A percentile compares a stretch with the other conserved stretches of the same genome.
These are phyloP conservation scores for Nesoenas mayeri DNA, from an alignment of 2,113 vertebrate species.

Conservation along the genomic window DNA sequence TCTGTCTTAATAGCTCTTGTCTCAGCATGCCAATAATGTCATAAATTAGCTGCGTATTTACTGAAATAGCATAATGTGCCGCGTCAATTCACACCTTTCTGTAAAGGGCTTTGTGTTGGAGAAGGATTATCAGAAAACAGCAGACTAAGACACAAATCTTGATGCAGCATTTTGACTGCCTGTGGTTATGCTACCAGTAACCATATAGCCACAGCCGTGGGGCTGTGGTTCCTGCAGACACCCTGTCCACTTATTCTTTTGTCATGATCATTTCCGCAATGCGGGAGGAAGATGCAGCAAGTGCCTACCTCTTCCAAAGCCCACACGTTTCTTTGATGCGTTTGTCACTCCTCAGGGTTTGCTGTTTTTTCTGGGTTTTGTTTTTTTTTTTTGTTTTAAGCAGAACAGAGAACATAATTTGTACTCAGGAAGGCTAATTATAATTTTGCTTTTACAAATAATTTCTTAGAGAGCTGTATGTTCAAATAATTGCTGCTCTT, in stretches of 20 bases:
- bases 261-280: background rate
- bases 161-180: background rate
- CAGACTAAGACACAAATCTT: background rate
- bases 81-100: background rate
- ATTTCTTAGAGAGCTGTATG: background rate
- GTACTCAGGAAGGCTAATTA: background rate
- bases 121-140: background rate
- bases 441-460: background rate
- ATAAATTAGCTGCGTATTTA: background rate
- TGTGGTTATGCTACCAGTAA: fast-evolving
- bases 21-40: background rate
- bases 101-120: background rate
- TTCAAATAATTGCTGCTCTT: background rate
- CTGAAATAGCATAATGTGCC: background rate
- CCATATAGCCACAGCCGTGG: fast-evolving
- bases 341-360: constrained; percentile 14
- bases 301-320: constrained; percentile 28
- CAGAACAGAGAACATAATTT: background rate
- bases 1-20: background rate
- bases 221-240: background rate
- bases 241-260: background rate
- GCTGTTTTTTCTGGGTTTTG: no score
- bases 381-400: background rate
- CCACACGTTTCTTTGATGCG: constrained; percentile 5
- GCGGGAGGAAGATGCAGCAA: constrained; percentile 46